Evolutionary conservation across 2,888 invertebrate genomes (phyloP), one percentile per base, ranked within the genome.

Genomic region (Dorcus parallelipipedus): DNA sequence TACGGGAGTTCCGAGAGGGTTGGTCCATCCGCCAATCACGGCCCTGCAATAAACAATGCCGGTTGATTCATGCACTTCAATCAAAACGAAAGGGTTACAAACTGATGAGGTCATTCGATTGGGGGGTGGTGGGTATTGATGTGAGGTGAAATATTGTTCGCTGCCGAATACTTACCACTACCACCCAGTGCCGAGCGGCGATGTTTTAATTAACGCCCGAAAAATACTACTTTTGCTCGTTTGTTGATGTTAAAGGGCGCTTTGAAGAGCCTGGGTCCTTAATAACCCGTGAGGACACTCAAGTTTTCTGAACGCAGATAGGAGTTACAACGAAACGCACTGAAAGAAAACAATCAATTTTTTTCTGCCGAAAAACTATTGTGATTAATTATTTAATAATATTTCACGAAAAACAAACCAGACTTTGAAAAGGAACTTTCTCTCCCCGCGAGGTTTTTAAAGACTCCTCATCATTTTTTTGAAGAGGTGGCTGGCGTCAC

Each of bases 61-160:
- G 69, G 71, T 71, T 72, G 72, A 72, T 74, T 73, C 73, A 71
- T 70, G 67, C 68, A 72, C 72, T 72, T 73, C 74, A 74, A 74
- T 74, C 73, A 71, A 70, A 61, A 63, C 67, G 59, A 70, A 71
- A 70, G 73, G 74, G 71, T 71, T 69, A 65, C 67, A 71, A 72
- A 67, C 68, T 70, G 74, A 74, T 73, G 74, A 74, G 74, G 73
- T 73, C 73, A 74, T 71, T 71, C 68, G 58, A 64, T 67, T 64
- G 63, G 64, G 63, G 66, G 64, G 64, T 61, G 63, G 65, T 10
- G 41, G 49, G 41, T 9, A 9, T 38, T 38, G 23, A 42, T 49
- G 49, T 49, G 54, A 42, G 40, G 49, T 39, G 41, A 39, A 20
- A 39, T 38, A 45, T 38, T 10, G 50, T 33, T 47, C 26, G 40